Evolutionary conservation across 2,113 vertebrate species (phyloP).

Genomic region (Enhydra lutris): DNA sequence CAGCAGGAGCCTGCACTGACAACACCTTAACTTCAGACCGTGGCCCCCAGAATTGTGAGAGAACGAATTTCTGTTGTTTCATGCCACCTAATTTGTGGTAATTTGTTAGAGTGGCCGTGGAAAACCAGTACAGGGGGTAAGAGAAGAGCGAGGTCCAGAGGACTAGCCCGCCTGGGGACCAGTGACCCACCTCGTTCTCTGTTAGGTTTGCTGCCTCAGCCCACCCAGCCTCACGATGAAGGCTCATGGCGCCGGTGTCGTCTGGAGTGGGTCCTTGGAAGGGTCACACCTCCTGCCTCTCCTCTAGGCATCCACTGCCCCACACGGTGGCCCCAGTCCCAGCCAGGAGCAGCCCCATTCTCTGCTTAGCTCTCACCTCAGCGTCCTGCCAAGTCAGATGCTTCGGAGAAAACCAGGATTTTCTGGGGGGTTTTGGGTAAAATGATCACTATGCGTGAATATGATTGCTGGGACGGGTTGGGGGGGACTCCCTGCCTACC

Average conservation of each 20-base stretch:
- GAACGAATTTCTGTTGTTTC: not conserved
- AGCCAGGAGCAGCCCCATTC: too few relatives aligned
- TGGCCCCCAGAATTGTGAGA: not conserved
- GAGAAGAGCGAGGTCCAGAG: too few relatives aligned
- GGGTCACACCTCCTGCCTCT: too few relatives aligned
- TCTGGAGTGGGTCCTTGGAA: not conserved
- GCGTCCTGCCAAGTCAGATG: too few relatives aligned
- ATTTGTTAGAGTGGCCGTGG: not conserved
- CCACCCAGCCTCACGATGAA: not conserved
- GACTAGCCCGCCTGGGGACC: rapidly evolving
- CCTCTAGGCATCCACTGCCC: too few relatives aligned
- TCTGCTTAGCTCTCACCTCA: too few relatives aligned
- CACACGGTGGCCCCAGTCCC: too few relatives aligned
- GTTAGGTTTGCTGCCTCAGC: not conserved
- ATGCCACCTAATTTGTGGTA: rapidly evolving
- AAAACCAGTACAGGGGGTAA: rapidly evolving
- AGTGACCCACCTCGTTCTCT: not conserved
- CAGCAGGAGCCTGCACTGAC: not conserved
- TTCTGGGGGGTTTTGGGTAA: too few relatives aligned
- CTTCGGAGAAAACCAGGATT: too few relatives aligned
- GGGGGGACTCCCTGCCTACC: too few relatives aligned
- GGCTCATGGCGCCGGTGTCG: rapidly evolving
- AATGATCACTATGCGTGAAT: too few relatives aligned
- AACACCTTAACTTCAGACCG: not conserved
- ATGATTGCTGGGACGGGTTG: too few relatives aligned